Evolutionary conservation across 1,140 invertebrate genomes (phyloP), one percentile per base, ranked within the genome.

Genomic region (Tetraneura akinire): DNA sequence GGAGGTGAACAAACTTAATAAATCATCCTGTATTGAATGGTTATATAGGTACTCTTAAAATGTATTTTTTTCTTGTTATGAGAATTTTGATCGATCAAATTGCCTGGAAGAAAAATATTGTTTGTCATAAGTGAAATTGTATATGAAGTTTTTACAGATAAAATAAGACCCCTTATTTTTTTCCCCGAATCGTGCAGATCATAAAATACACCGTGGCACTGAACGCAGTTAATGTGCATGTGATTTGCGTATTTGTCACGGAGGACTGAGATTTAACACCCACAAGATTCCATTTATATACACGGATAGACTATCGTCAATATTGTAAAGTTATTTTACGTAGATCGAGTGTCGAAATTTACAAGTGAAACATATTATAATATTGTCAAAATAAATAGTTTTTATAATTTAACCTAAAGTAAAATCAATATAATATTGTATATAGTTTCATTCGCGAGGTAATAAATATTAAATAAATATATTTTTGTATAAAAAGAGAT

Each of bases 211-310:
- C 23, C 6, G 62, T 3, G 32, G 10, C 10, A 18, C 10, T 5
- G 62, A 64, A 64, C 32, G 32, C 18, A 37, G 62, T 64, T 64
- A 64, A 64, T 64, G 62, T 64, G 62, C 32, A 64, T 64, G 32
- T 64, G 62, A 64, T 64, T 64, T 64, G 62, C 62, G 62, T 64
- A 64, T 64, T 64, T 64, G 62, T 64, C 32, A 64, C 62, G 62
- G 32, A 0, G 29, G 62, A 64, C 32, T 64, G 62, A 10, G 18
- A 11, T 64, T 64, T 37, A 64, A 64, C 32, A 37, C 29, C 62
- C 62, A 64, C 11, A 18, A 18, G 32, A 64, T 64, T 64, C 29
- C 13, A 4, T 37, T 37, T 37, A 37, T 37, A 37, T n/a, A 8
- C 2, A 8, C 8, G 16, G 10, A 37, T 10, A 13, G 32, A 37